Evolutionary conservation across 2,888 invertebrate species (phyloP).

Genomic region (Thera obeliscata): DNA sequence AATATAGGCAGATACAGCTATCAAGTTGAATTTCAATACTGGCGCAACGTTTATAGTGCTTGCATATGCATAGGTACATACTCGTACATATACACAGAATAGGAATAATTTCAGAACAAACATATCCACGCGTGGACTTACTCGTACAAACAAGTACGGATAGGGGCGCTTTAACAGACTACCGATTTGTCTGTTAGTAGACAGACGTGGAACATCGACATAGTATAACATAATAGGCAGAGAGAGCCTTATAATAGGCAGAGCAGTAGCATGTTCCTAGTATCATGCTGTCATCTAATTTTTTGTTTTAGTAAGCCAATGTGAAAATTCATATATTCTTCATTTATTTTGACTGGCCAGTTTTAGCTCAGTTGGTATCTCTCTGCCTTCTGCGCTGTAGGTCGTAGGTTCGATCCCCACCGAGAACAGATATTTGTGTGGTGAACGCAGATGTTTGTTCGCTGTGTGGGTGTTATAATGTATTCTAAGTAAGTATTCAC

Average conservation of each 20-base stretch:
- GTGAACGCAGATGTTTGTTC: too few species aligned
- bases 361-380: too few species aligned
- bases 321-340: too few species aligned
- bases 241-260: not conserved
- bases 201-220: not conserved
- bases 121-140: constrained; percentile 8
- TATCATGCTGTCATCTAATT: not conserved
- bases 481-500: too few species aligned
- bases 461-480: too few species aligned
- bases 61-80: too few species aligned
- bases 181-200: constrained; percentile 24
- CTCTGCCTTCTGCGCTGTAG: too few species aligned
- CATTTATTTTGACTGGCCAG: too few species aligned
- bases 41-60: not conserved
- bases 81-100: not conserved
- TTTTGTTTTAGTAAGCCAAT: too few species aligned
- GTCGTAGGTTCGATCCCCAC: too few species aligned
- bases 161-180: constrained; percentile 24
- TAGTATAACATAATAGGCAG: not conserved
- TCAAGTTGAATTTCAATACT: not conserved
- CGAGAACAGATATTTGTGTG: too few species aligned
- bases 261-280: not conserved
- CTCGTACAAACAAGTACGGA: constrained; percentile 21
- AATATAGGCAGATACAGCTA: not conserved
- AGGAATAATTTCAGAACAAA: constrained; percentile 22